A percentile compares a stretch with the other conserved stretches of the same genome.
phyloP scores from a whole-genome alignment of 2,113 vertebrate genomes.

The Cololabis saira region DNA sequence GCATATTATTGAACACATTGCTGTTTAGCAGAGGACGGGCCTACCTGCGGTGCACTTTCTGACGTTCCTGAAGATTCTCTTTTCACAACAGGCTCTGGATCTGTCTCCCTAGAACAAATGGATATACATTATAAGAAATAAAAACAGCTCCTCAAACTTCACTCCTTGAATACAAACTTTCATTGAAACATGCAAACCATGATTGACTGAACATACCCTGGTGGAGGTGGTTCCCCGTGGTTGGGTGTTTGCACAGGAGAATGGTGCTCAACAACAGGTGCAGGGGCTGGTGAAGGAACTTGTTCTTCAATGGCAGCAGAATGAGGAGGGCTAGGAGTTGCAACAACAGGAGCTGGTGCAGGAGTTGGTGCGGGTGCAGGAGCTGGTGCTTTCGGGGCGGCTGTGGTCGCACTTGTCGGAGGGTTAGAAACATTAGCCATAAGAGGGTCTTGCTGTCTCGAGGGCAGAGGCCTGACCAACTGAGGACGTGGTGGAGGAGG shows the following conservation, averaged over 20 bases:
- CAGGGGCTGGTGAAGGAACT: slow-evolving; percentile 28
- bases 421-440: slow-evolving; percentile 74
- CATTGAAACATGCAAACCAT: not conserved
- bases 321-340: slow-evolving; percentile 35
- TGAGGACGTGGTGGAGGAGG: slow-evolving; percentile 83
- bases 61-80: slow-evolving; percentile 29
- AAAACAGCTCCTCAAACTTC: not conserved
- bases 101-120: slow-evolving; percentile 50
- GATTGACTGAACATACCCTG: slow-evolving; percentile 44
- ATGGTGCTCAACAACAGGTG: slow-evolving; percentile 39
- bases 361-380: slow-evolving; percentile 14
- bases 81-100: slow-evolving; percentile 43
- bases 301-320: slow-evolving; percentile 26
- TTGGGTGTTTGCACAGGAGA: slow-evolving; percentile 85
- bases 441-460: slow-evolving; percentile 91
- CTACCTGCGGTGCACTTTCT: slow-evolving; percentile 57
- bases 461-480: slow-evolving; percentile 76
- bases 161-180: not conserved
- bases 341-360: not conserved
- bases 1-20: no score
- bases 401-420: slow-evolving; percentile 50
- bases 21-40: not conserved
- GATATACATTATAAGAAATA: not conserved
- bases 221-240: slow-evolving; percentile 84
- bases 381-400: slow-evolving; percentile 24